A percentile compares a stretch with the other conserved stretches of the same genome.
Conservation (phyloP, 2,113 vertebrate genomes). For the Syrrhaptes paradoxus region DNA sequence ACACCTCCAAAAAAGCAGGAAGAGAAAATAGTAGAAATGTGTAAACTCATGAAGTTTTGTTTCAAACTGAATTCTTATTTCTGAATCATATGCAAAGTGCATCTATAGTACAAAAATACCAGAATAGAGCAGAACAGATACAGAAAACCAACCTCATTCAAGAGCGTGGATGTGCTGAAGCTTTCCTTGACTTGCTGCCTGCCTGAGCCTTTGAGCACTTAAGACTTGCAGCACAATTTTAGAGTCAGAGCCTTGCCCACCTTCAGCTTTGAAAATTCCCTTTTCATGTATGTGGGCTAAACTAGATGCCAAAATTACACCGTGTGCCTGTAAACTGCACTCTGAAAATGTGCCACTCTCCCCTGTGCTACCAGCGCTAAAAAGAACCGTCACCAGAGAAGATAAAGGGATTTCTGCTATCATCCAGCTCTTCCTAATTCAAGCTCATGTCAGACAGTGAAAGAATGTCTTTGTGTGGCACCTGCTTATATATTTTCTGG, state of each 20-base stretch:
- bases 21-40: neutral
- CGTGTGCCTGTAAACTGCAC: neutral
- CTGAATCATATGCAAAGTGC: neutral
- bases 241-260: neutral
- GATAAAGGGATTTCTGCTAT: neutral
- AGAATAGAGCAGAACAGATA: neutral
- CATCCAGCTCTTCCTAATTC: neutral
- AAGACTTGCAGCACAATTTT: neutral
- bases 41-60: neutral
- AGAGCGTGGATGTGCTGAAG: neutral
- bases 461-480: neutral
- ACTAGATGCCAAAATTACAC: neutral
- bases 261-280: slow-evolving; percentile 1
- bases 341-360: neutral
- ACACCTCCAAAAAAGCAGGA: neutral
- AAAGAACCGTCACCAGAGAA: neutral
- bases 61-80: neutral
- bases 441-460: neutral
- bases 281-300: neutral
- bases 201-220: neutral
- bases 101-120: neutral
- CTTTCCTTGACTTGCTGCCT: neutral
- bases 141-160: neutral
- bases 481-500: neutral
- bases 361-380: neutral